Conservation (phyloP, 1,140 invertebrate genomes). For the Pentalonia nigronervosa region DNA sequence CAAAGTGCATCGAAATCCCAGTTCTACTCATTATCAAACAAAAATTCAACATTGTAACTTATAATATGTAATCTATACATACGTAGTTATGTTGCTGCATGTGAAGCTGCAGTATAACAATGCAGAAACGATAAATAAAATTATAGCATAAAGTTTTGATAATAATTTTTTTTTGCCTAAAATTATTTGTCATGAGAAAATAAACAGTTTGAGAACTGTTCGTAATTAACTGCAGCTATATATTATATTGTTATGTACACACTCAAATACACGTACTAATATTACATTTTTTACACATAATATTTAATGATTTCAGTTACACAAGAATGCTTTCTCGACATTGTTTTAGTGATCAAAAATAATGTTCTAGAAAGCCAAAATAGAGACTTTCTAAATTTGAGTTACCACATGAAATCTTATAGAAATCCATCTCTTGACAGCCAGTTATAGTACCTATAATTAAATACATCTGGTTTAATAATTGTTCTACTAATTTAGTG, state of each 20-base stretch:
- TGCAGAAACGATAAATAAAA: background rate
- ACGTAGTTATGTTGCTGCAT: background rate
- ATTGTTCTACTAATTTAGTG: background rate
- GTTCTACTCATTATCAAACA: background rate
- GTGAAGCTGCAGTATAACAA: background rate
- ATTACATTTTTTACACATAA: background rate
- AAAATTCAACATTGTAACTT: background rate
- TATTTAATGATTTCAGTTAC: background rate
- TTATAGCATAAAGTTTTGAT: background rate
- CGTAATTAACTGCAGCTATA: background rate
- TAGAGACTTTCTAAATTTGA: constrained; percentile 3
- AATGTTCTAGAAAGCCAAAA: background rate
- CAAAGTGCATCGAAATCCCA: no score
- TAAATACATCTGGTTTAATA: background rate
- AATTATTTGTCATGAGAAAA: background rate
- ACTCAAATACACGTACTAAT: background rate
- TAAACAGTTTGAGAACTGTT: background rate
- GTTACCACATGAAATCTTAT: background rate
- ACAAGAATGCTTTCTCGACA: background rate
- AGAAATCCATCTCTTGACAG: background rate
- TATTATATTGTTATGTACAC: background rate
- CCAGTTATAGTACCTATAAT: background rate
- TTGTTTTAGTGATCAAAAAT: background rate
- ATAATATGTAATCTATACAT: background rate
- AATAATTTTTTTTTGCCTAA: background rate